Evolutionary conservation across 2,888 invertebrate species (phyloP), one percentile per base, ranked within the genome.

Genomic region (Disparrhopalites patrizii): DNA sequence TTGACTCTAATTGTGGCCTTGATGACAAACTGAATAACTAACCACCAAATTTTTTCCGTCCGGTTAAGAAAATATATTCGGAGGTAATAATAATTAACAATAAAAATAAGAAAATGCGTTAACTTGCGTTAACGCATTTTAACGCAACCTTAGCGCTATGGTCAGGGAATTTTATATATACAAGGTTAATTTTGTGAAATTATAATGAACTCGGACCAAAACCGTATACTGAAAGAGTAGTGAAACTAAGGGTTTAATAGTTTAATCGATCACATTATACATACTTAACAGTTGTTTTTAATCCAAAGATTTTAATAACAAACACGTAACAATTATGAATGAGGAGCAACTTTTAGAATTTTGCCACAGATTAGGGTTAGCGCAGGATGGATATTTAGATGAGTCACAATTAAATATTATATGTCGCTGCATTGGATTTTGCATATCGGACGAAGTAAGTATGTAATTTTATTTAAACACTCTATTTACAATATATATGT

Each of bases 401-500:
- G 82, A 85, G 75, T 81, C 81, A 56, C 86, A 88, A 77, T 81
- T 88, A 73, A 83, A 83, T 71, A 79, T 81, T 69, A 85, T 88
- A 57, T 87, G 86, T 77, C 82, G 85, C 76, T 85, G 85, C 68
- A 85, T 87, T 68, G 87, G 87, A 64, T 83, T 86, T 78, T 84
- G 85, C 73, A 81, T 86, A 77, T 84, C 86, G 20, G 83, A 84
- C 73, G 85, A 85, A 77, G 86, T 88, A 74, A 80, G 83, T 30
- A 27, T 7, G 18, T 25, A 7, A 58, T 40, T 18, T 15, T 61
- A 30, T 18, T n/a, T n/a, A n/a, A n/a, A n/a, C n/a, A n/a, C n/a
- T n/a, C n/a, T n/a, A n/a, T n/a, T n/a, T 51, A 33, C 31, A 36
- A 28, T 20, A 51, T 61, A n/a, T 47, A 30, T 28, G 28, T 51